These are phyloP conservation scores for Gambusia affinis DNA, from an alignment of 2,113 vertebrate genomes.

Conservation along the genomic window DNA sequence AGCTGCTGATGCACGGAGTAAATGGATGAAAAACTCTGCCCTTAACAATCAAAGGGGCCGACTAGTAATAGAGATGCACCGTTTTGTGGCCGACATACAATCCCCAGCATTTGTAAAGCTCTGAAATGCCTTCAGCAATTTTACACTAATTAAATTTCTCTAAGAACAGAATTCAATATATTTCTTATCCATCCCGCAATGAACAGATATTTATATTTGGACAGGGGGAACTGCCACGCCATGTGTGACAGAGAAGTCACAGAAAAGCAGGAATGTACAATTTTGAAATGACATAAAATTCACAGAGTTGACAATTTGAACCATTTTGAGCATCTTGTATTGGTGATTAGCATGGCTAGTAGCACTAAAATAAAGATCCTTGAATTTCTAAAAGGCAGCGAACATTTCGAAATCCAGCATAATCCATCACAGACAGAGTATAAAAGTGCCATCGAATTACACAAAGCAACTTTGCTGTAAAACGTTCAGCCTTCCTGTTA, in stretches of 20 bases:
- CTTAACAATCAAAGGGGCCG: slow-evolving; percentile 3
- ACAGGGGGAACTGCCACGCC: background rate
- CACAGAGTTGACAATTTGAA: background rate
- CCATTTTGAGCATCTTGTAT: background rate
- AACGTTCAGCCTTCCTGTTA: background rate
- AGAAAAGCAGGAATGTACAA: too few relatives aligned
- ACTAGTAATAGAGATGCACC: background rate
- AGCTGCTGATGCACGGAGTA: background rate
- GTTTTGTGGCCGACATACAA: background rate
- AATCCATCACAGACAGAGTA: background rate
- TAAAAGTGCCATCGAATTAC: background rate
- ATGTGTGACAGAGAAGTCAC: too few relatives aligned
- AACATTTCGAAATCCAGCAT: background rate
- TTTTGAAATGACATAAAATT: too few relatives aligned
- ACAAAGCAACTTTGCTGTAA: background rate
- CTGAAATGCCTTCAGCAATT: background rate
- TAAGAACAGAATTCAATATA: too few relatives aligned
- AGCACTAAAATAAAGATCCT: background rate
- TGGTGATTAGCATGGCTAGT: background rate
- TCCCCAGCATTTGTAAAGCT: too few relatives aligned
- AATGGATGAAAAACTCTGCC: slow-evolving; percentile 28
- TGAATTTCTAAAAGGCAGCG: background rate
- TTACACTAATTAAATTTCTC: background rate
- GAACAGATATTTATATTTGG: background rate
- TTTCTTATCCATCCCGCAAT: too few relatives aligned